A percentile compares a stretch with the other conserved stretches of the same genome.
Evolutionary conservation across 2,797 vertebrate species (phyloP).

Genomic region (Iguana delicatissima): DNA sequence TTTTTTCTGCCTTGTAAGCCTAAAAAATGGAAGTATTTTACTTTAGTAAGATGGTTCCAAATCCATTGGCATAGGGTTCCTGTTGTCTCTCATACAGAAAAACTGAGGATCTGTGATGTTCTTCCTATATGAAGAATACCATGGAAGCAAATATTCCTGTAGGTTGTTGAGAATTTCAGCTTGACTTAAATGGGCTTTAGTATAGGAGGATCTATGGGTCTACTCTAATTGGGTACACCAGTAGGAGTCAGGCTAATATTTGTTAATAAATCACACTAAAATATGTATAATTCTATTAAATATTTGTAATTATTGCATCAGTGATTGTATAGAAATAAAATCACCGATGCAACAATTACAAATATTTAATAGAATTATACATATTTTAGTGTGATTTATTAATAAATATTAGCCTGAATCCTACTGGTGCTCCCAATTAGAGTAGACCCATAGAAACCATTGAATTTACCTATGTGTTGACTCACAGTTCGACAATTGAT

Average conservation of each 20-base stretch:
- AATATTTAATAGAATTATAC: not conserved
- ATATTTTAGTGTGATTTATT: constrained; percentile 11
- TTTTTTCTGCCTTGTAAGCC: too few relatives aligned
- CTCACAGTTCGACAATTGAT: too few relatives aligned
- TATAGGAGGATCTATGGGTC: not conserved
- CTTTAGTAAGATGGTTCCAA: not conserved
- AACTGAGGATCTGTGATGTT: not conserved
- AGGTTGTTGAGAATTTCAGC: not conserved
- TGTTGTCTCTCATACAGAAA: not conserved
- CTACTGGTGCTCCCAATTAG: too few relatives aligned
- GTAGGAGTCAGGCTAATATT: not conserved
- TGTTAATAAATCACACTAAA: constrained; percentile 9
- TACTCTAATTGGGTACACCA: too few relatives aligned
- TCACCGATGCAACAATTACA: not conserved
- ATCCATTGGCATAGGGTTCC: not conserved
- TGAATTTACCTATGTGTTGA: too few relatives aligned
- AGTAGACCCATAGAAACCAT: too few relatives aligned
- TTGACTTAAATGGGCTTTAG: not conserved
- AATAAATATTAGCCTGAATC: not conserved
- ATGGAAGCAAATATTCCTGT: not conserved
- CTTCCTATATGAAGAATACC: not conserved
- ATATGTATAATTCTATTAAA: not conserved
- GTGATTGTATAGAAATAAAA: not conserved
- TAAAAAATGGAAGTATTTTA: not conserved
- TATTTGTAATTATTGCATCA: not conserved